These are phyloP conservation scores for Phainopepla nitens DNA, from an alignment of 2,113 vertebrate species.

Conservation along the genomic window DNA sequence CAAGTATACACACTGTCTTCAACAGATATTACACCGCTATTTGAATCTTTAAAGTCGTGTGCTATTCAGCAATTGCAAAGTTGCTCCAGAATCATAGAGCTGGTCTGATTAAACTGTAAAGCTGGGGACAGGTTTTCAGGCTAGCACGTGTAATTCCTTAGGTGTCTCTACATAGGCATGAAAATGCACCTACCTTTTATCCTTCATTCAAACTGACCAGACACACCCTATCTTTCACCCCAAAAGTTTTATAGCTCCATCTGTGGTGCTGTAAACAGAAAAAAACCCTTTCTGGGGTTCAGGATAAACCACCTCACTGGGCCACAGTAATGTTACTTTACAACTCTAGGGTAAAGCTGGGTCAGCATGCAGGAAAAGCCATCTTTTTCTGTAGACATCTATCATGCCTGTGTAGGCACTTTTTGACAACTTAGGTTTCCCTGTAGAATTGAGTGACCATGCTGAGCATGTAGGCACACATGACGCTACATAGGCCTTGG, in stretches of 20 bases:
- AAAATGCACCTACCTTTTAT: not conserved
- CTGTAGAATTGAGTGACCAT: rapidly evolving
- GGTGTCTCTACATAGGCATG: not conserved
- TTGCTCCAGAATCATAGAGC: not conserved
- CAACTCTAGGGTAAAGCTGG: not conserved
- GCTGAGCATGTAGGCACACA: not conserved
- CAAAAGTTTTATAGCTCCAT: not conserved
- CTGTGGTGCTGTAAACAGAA: not conserved
- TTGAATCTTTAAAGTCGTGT: not conserved
- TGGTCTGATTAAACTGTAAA: not conserved
- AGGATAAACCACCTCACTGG: not conserved
- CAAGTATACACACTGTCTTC: not conserved
- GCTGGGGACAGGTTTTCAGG: not conserved
- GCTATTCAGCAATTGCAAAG: not conserved
- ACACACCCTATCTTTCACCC: not conserved
- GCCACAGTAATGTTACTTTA: not conserved
- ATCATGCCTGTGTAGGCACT: not conserved
- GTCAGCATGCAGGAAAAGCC: rapidly evolving
- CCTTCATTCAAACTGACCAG: not conserved
- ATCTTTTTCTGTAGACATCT: rapidly evolving
- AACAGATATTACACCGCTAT: not conserved
- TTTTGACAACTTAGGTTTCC: not conserved
- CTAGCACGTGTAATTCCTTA: not conserved
- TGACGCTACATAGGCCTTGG: not conserved
- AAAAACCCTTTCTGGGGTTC: not conserved